These are phyloP conservation scores for Tetanocera ferruginea DNA, from an alignment of 2,888 invertebrate species.

Conservation along the genomic window DNA sequence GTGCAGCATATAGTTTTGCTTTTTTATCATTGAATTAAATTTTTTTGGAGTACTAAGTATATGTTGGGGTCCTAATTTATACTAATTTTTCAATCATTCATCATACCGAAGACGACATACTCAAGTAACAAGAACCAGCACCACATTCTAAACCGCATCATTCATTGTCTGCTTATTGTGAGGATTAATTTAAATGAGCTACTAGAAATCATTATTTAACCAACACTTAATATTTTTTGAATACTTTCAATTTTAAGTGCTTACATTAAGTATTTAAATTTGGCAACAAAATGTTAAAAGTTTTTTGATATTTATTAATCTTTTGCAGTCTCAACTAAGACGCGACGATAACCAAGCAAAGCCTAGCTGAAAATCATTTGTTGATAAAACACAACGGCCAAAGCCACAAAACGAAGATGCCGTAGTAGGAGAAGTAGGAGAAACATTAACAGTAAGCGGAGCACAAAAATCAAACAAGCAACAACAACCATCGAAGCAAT, in stretches of 20 bases:
- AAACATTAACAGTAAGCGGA: not conserved
- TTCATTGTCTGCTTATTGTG: not conserved
- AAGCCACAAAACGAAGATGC: constrained; percentile 5
- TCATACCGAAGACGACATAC: constrained; percentile 5
- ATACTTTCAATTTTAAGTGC: not conserved
- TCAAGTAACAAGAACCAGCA: constrained; percentile 13
- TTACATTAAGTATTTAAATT: not conserved
- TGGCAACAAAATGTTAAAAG: constrained; percentile 5
- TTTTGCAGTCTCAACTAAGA: constrained; percentile 67
- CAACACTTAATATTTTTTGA: constrained; percentile 32
- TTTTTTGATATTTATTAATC: constrained; percentile 19
- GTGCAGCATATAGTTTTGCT: not conserved
- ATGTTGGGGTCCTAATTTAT: not conserved
- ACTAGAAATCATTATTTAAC: constrained; percentile 7
- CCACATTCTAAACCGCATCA: constrained; percentile 34
- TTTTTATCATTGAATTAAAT: not conserved
- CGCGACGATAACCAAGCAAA: constrained; percentile 69
- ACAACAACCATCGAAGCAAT: not conserved
- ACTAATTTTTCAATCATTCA: constrained; percentile 12
- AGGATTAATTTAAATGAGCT: constrained; percentile 1
- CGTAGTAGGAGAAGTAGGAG: not conserved
- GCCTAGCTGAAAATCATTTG: constrained; percentile 69
- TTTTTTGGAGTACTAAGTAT: too few relatives aligned
- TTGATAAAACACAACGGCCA: constrained; percentile 7
- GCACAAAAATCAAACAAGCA: constrained; percentile 4